Conservation (phyloP, 2,888 invertebrate species). For the Sinopyrophorus schimmeli region DNA sequence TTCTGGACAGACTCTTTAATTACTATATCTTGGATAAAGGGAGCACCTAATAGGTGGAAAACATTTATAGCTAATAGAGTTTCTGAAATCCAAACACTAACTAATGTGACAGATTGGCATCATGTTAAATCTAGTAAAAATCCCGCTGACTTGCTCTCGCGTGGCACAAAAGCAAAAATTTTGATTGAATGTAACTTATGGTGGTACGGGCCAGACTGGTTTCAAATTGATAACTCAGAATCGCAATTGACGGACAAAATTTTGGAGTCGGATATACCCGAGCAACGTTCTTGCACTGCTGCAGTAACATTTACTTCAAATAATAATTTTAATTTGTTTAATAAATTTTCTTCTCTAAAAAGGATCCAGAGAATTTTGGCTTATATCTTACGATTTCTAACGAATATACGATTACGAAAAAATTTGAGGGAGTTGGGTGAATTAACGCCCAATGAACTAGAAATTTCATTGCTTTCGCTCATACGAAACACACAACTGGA, state of each 20-base stretch:
- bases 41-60: conserved; percentile 27
- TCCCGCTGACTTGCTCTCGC: conserved; percentile 28
- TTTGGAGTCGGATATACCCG: background rate
- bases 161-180: conserved; percentile 11
- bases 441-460: conserved; percentile 7
- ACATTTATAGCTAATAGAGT: conserved; percentile 35
- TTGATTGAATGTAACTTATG: conserved; percentile 10
- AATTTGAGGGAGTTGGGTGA: background rate
- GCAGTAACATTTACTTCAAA: background rate
- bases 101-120: conserved; percentile 19
- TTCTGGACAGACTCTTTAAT: conserved; percentile 39
- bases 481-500: conserved; percentile 6
- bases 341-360: conserved; percentile 6
- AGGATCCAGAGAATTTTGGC: conserved; percentile 12
- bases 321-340: conserved; percentile 3
- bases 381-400: conserved; percentile 19
- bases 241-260: background rate
- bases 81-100: conserved; percentile 22
- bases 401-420: conserved; percentile 3
- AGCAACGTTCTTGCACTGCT: background rate
- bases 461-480: background rate
- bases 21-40: conserved; percentile 33
- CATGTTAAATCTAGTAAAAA: conserved; percentile 27
- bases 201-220: conserved; percentile 22
- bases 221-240: background rate